A percentile compares a stretch with the other conserved stretches of the same genome.
Evolutionary conservation across 2,888 invertebrate species (phyloP).

Genomic region (Euclidia mi): DNA sequence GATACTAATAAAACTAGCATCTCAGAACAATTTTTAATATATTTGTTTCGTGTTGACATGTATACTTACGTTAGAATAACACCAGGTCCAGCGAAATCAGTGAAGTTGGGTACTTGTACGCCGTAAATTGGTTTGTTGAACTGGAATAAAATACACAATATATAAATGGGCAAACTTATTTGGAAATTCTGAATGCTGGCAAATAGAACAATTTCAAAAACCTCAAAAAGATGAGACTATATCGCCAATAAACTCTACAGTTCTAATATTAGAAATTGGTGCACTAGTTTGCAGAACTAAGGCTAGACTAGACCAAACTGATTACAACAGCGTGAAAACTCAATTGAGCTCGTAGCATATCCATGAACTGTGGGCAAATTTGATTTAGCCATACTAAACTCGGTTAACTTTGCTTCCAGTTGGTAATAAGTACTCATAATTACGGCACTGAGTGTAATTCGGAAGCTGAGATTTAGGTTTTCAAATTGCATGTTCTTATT

Average conservation of each 20-base stretch:
- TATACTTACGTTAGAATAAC: conserved; percentile 95
- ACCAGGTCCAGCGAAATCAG: conserved; percentile 98
- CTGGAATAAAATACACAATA: conserved; percentile 76
- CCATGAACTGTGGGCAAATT: background rate
- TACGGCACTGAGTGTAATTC: conserved; percentile 1
- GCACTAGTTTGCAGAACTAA: too few species aligned
- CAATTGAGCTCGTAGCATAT: background rate
- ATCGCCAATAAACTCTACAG: too few species aligned
- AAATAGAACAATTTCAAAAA: too few species aligned
- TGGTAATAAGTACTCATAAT: conserved; percentile 1
- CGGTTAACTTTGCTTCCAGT: conserved; percentile 3
- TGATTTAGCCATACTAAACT: background rate
- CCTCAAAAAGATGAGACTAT: too few species aligned
- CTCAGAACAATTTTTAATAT: too few species aligned
- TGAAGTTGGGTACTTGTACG: conserved; percentile 94
- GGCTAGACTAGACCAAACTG: background rate
- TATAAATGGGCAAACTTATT: background rate
- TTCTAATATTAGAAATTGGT: too few species aligned
- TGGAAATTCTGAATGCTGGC: too few species aligned
- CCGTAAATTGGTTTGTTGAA: conserved; percentile 94
- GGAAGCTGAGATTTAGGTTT: background rate
- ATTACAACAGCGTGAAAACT: conserved; percentile 4
- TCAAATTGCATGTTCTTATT: too few species aligned
- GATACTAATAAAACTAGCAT: too few species aligned
- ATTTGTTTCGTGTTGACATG: too few species aligned